Conservation (phyloP, 2,797 vertebrate species). For the Chelonia mydas region DNA sequence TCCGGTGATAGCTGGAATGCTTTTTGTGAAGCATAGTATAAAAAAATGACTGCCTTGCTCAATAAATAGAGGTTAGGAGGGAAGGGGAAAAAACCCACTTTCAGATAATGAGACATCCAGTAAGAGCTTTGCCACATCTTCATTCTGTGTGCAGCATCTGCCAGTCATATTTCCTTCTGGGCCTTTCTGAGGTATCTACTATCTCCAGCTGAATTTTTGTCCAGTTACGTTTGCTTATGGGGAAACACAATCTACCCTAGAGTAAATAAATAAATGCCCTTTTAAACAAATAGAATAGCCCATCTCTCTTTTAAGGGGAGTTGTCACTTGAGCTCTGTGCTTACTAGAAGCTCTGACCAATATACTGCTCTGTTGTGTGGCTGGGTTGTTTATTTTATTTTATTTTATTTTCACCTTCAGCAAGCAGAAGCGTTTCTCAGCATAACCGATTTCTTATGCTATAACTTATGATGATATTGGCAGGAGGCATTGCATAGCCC, state of each 20-base stretch:
- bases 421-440: neutral
- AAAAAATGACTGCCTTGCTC: neutral
- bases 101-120: neutral
- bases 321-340: neutral
- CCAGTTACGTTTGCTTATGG: neutral
- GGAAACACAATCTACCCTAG: neutral
- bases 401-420: neutral
- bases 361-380: fast-evolving
- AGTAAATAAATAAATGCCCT: neutral
- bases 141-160: neutral
- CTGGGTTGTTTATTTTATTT: neutral
- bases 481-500: neutral
- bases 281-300: neutral
- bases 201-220: slow-evolving; percentile 12
- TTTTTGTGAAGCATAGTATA: fast-evolving
- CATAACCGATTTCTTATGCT: neutral
- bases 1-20: neutral
- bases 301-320: neutral
- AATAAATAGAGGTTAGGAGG: fast-evolving
- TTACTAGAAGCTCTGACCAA: neutral
- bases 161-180: neutral
- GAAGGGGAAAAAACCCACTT: fast-evolving
- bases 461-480: neutral
- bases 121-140: slow-evolving; percentile 7
- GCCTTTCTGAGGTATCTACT: neutral